phyloP scores from a whole-genome alignment of 2,113 vertebrate genomes.

The Amia ocellicauda region DNA sequence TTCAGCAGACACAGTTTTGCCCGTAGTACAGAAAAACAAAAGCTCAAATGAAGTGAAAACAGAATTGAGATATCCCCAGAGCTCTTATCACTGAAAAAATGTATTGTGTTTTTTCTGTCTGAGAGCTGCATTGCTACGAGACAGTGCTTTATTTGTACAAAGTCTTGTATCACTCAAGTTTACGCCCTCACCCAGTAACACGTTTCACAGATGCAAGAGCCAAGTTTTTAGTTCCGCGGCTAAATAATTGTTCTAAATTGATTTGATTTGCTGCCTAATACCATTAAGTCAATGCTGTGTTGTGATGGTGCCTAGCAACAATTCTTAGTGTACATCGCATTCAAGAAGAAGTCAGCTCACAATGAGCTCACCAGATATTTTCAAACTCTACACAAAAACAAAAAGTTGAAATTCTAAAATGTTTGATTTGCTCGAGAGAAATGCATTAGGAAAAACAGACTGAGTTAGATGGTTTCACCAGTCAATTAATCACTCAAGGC shows the following conservation, averaged over 20 bases:
- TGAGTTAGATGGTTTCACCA: no score
- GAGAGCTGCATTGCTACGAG: neutral
- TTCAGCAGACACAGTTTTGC: neutral
- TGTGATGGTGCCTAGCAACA: constrained; percentile 1
- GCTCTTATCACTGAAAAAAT: neutral
- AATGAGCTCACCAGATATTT: constrained; percentile 4
- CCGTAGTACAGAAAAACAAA: neutral
- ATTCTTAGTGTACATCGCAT: constrained; percentile 5
- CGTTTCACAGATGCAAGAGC: neutral
- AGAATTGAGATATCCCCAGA: neutral
- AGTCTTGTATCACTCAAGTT: neutral
- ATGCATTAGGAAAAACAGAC: no score
- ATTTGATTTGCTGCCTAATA: neutral
- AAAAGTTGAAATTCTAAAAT: no score
- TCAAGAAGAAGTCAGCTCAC: neutral
- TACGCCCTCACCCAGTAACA: neutral
- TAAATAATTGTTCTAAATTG: neutral
- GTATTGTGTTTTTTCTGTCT: neutral
- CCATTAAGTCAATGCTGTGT: neutral
- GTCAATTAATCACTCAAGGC: neutral
- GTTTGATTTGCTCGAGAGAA: no score
- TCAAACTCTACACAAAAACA: no score
- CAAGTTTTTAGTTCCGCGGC: neutral
- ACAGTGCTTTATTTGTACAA: neutral
- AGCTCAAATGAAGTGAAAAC: neutral